Percentiles rank a stretch among this genome's conserved stretches.
Evolutionary conservation across 2,113 vertebrate genomes (phyloP).

Genomic region (Chroicocephalus ridibundus): DNA sequence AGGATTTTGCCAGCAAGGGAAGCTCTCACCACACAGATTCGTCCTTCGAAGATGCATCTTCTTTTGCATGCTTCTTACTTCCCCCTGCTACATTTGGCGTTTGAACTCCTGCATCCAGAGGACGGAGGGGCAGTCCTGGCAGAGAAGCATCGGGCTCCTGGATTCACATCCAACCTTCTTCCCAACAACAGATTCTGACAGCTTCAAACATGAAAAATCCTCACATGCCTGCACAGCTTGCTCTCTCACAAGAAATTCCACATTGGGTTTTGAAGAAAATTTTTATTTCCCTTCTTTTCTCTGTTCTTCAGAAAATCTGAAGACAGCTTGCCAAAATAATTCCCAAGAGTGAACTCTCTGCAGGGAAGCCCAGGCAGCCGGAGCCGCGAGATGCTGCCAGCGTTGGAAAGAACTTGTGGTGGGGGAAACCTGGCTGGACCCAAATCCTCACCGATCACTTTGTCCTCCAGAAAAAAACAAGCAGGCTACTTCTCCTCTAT

Average conservation of each 20-base stretch:
- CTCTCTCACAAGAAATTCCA: background rate
- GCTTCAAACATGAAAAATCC: background rate
- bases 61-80: background rate
- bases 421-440: background rate
- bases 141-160: background rate
- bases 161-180: background rate
- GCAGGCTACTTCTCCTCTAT: background rate
- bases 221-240: background rate
- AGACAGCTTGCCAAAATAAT: background rate
- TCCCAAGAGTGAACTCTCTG: background rate
- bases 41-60: background rate
- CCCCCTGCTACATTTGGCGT: background rate
- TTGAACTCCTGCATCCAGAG: background rate
- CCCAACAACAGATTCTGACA: background rate
- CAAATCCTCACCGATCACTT: background rate
- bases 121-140: background rate
- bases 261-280: background rate
- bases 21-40: background rate
- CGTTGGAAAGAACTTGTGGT: background rate
- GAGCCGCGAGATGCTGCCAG: accelerated
- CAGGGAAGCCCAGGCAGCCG: background rate
- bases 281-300: background rate
- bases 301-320: background rate
- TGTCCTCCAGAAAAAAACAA: background rate
- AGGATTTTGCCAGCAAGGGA: constrained; percentile 21